phyloP scores from a whole-genome alignment of 2,113 vertebrate genomes.

The Aegotheles bennettii region DNA sequence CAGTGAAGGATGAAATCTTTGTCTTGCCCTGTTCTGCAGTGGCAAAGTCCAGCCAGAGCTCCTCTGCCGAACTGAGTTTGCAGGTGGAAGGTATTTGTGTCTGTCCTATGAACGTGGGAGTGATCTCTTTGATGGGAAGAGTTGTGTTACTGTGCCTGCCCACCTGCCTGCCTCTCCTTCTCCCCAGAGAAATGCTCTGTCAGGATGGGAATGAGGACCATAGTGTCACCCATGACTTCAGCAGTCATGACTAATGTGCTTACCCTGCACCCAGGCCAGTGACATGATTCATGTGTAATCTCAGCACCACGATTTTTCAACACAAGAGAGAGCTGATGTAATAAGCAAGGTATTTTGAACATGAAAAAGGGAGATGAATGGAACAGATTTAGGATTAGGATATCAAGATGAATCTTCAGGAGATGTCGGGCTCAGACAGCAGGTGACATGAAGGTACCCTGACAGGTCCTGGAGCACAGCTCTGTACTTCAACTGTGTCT shows the following conservation, averaged over 20 bases:
- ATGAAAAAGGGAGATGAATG: accelerated
- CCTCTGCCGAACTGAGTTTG: neutral
- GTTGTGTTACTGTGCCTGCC: neutral
- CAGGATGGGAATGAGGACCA: accelerated
- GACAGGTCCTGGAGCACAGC: neutral
- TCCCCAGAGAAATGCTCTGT: neutral
- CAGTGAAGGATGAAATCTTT: neutral
- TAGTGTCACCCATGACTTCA: neutral
- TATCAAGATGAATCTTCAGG: neutral
- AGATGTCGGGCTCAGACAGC: neutral
- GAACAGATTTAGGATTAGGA: neutral
- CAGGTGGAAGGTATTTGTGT: neutral
- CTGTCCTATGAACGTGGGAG: accelerated
- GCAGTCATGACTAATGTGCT: neutral
- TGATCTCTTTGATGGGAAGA: accelerated
- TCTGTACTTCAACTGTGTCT: neutral
- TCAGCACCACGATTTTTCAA: neutral
- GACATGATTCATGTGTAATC: neutral
- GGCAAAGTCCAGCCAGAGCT: neutral
- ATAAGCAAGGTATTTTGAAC: neutral
- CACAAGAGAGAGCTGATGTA: neutral
- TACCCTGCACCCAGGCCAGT: neutral
- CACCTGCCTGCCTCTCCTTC: neutral
- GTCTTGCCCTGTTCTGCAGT: neutral
- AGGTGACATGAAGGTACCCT: accelerated